Evolutionary conservation across 2,888 invertebrate genomes (phyloP), one percentile per base, ranked within the genome.

Genomic region (Adela reaumurella): DNA sequence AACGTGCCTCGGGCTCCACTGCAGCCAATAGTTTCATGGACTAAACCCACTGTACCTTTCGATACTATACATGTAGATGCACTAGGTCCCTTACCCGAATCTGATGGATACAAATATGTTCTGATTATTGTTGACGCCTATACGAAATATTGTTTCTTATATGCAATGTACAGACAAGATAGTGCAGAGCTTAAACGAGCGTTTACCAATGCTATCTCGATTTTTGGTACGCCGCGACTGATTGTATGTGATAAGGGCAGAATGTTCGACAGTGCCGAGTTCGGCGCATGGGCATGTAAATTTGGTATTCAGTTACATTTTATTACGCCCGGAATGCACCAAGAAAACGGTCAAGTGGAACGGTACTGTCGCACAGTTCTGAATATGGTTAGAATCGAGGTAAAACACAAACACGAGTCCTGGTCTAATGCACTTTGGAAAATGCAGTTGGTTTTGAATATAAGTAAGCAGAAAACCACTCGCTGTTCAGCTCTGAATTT

Each of bases 271-370:
- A 47, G 51, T n/a, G 3, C 19, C 1, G 46, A 50, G 1, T 59
- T 59, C 29, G 2, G 42, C 0, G 46, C 16, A 1, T 56, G 51
- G 51, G 19, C 53, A 0, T 45, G 5, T 8, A 50, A 51, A 2
- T 3, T 54, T 11, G 57, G 58, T 5, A 47, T 42, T 46, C 48
- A 52, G 1, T n/a, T 54, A 0, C 59, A 59, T 46, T 48, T 49
- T 3, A 58, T 58, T 4, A 59, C n/a, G n/a, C 56, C 58, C 0
- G 57, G 54, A 28, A 59, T 60, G 58, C 57, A 57, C 46, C 52
- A 49, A 1, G 35, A 50, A 0, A 55, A 57, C n/a, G 56, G 55
- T 0, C 56, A 56, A 41, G 54, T 51, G 0, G 56, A 57, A 29
- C 45, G 56, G 2, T 56, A 57, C 24, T 46, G 47, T 3, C 45